phyloP scores from a whole-genome alignment of 1,140 invertebrate species.

The Ephestia elutella region DNA sequence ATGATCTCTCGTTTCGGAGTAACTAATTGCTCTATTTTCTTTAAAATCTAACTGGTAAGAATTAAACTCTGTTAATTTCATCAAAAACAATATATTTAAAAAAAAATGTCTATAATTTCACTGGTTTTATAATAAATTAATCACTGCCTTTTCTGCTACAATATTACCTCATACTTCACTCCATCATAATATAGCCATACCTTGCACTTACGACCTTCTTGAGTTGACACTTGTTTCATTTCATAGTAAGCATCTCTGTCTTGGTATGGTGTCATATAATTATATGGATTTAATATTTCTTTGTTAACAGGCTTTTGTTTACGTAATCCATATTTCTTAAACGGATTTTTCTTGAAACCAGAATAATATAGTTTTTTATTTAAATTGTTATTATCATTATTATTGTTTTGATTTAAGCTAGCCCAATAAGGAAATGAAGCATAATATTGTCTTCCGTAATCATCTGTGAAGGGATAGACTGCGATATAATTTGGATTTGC shows the following conservation, averaged over 20 bases:
- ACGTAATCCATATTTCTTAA: not conserved
- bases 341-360: not conserved
- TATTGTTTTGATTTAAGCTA: not conserved
- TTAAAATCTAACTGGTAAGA: too few relatives aligned
- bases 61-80: not conserved
- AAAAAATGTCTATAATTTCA: not conserved
- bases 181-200: conserved; percentile 55
- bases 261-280: not conserved
- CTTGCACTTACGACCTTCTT: conserved; percentile 34
- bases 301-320: not conserved
- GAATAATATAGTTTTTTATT: not conserved
- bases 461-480: not conserved
- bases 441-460: not conserved
- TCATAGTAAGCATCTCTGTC: conserved; percentile 25
- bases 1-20: too few relatives aligned
- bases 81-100: not conserved
- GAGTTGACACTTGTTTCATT: conserved; percentile 24
- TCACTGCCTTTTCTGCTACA: conserved; percentile 12
- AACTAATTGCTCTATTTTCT: too few relatives aligned
- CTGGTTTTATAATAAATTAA: conserved; percentile 6
- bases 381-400: not conserved
- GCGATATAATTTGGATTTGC: not conserved
- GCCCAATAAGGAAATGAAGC: not conserved
- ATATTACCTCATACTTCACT: conserved; percentile 45
- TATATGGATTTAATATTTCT: not conserved